These are phyloP conservation scores for Drosophila histrio DNA, from an alignment of 2,888 invertebrate species.

Conservation along the genomic window DNA sequence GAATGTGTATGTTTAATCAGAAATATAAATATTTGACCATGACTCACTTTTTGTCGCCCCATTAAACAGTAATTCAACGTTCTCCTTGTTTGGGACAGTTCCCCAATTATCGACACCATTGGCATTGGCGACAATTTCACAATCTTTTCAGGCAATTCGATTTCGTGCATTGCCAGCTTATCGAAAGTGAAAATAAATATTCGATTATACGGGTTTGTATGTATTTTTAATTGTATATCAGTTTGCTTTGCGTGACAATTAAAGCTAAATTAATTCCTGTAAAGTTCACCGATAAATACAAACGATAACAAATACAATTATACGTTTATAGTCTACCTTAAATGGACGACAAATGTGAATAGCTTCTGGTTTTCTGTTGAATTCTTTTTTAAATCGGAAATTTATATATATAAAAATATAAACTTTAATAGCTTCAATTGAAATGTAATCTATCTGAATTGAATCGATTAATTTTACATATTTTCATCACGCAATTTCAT, in stretches of 20 bases:
- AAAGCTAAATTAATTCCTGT: conserved; percentile 18
- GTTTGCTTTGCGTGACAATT: conserved; percentile 21
- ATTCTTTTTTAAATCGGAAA: too few species aligned
- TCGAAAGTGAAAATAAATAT: conserved; percentile 36
- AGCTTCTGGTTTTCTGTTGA: background rate
- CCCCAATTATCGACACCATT: conserved; percentile 43
- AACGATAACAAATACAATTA: background rate
- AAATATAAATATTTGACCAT: conserved; percentile 45
- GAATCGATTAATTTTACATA: too few species aligned
- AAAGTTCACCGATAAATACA: conserved; percentile 1
- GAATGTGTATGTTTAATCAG: conserved; percentile 14
- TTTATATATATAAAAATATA: too few species aligned
- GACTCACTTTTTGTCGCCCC: conserved; percentile 51
- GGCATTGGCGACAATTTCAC: conserved; percentile 39
- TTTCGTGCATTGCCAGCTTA: conserved; percentile 24
- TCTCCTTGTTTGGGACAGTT: conserved; percentile 27
- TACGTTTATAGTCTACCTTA: background rate
- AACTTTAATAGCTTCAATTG: too few species aligned
- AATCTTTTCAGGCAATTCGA: conserved; percentile 18
- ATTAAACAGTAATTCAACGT: conserved; percentile 28
- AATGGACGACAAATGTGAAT: background rate
- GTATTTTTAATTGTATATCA: conserved; percentile 15
- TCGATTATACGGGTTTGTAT: conserved; percentile 2
- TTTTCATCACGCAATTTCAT: too few species aligned
- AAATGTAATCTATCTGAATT: too few species aligned